These are phyloP conservation scores for Campaea margaritaria DNA, from an alignment of 2,888 invertebrate species.

Conservation along the genomic window DNA sequence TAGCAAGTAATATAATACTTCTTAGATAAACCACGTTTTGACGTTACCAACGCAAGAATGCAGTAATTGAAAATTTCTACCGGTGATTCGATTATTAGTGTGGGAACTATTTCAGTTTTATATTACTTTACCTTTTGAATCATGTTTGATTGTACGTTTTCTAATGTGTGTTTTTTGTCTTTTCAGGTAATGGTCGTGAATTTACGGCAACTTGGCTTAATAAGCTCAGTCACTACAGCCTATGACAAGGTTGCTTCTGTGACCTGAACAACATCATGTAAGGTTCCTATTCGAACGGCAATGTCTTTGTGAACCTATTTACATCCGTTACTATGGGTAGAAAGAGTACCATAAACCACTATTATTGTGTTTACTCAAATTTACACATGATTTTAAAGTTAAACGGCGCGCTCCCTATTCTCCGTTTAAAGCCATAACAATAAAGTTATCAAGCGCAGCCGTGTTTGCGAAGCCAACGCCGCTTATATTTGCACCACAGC, in stretches of 20 bases:
- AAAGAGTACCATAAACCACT: no score
- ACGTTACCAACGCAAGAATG: no score
- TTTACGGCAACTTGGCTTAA: not conserved
- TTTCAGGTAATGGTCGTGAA: slow-evolving; percentile 31
- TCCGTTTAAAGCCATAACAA: slow-evolving; percentile 56
- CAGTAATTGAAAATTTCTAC: no score
- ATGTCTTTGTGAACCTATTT: no score
- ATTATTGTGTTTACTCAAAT: no score
- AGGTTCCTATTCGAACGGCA: not conserved
- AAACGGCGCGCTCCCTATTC: slow-evolving; percentile 29
- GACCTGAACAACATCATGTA: not conserved
- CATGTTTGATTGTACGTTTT: not conserved
- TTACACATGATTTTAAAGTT: slow-evolving; percentile 13
- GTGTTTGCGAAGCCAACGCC: slow-evolving; percentile 57
- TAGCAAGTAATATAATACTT: no score
- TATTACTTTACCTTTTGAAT: not conserved
- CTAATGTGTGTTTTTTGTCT: slow-evolving; percentile 10
- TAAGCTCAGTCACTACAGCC: no score
- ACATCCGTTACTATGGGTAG: no score
- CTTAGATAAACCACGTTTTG: no score
- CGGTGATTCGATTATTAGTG: no score
- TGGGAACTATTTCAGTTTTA: slow-evolving; percentile 6
- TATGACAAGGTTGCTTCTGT: not conserved
- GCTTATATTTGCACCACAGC: slow-evolving; percentile 59
- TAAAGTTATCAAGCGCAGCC: slow-evolving; percentile 65